Conservation (phyloP, 2,113 vertebrate species). For the Panthera leo region DNA sequence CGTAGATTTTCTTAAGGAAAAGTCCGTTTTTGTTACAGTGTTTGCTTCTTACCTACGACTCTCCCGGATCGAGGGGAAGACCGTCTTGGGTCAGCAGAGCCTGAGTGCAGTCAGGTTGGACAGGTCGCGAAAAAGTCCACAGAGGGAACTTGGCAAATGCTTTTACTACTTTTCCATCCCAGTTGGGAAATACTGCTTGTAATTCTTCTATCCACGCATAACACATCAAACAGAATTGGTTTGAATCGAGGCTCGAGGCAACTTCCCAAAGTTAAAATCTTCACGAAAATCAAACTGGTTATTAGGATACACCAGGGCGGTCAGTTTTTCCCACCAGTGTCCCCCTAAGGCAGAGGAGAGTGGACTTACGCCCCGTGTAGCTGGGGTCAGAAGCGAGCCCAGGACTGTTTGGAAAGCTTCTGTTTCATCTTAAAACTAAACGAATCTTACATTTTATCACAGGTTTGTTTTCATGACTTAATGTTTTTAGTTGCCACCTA, state of each 20-base stretch:
- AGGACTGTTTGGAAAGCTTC: neutral
- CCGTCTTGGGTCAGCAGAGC: neutral
- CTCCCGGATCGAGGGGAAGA: neutral
- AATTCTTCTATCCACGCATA: accelerated
- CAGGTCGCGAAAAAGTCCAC: neutral
- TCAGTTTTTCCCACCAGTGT: neutral
- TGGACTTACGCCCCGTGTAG: accelerated
- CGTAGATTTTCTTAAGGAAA: neutral
- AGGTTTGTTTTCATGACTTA: slow-evolving; percentile 19
- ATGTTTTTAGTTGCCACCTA: neutral
- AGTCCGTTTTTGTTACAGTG: neutral
- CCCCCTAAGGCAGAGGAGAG: neutral
- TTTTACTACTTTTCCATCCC: neutral
- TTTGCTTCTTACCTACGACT: neutral
- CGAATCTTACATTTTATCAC: neutral
- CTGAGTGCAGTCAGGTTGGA: neutral
- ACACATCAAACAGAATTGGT: neutral
- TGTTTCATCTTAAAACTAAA: neutral
- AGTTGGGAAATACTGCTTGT: accelerated
- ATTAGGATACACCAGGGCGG: no score
- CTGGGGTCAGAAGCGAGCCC: neutral
- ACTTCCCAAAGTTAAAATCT: neutral
- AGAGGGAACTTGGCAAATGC: neutral
- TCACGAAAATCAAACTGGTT: neutral
- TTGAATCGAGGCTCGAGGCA: neutral